Evolutionary conservation across 2,113 vertebrate genomes (phyloP).

Genomic region (Ceyx cyanopectus): DNA sequence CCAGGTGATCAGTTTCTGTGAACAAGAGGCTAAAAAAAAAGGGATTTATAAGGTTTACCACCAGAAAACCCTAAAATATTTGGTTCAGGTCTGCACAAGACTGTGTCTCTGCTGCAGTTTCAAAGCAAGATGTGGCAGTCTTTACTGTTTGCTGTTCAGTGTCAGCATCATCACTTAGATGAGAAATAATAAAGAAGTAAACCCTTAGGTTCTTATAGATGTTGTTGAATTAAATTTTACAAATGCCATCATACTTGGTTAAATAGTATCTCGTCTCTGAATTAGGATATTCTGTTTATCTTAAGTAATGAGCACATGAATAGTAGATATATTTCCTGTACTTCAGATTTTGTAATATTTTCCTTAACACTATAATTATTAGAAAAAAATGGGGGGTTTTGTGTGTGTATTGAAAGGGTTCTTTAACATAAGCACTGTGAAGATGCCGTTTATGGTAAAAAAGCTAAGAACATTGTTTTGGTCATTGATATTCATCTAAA

Average conservation of each 20-base stretch:
- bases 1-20: neutral
- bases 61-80: neutral
- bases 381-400: neutral
- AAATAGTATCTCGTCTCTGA: neutral
- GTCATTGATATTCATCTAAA: conserved; percentile 56
- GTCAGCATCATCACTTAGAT: neutral
- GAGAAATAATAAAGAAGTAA: neutral
- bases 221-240: neutral
- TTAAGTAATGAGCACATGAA: neutral
- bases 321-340: neutral
- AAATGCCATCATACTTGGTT: neutral
- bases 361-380: neutral
- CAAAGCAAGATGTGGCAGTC: neutral
- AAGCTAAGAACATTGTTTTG: conserved; percentile 15
- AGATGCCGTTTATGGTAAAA: conserved; percentile 5
- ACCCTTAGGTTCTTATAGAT: neutral
- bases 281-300: neutral
- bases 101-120: neutral
- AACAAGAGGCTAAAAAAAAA: neutral
- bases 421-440: neutral
- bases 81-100: neutral
- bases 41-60: neutral
- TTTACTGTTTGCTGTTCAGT: neutral
- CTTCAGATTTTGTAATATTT: neutral
- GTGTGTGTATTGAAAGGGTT: neutral